Evolutionary conservation across 2,113 vertebrate genomes (phyloP), one percentile per base, ranked within the genome.

Genomic region (Psephotus haematonotus): DNA sequence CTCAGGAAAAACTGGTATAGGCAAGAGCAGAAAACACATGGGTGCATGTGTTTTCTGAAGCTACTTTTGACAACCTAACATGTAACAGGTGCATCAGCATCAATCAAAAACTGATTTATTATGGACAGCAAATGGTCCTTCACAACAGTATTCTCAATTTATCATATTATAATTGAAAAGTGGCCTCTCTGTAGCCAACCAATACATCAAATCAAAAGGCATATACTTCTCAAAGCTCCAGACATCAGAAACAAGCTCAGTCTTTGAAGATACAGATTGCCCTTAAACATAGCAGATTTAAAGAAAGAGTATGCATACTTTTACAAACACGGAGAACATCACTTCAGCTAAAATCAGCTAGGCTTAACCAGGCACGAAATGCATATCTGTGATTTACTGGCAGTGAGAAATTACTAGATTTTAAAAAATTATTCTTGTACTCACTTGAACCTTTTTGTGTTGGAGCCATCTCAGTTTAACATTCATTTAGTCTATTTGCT

Each of bases 141-240:
- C 37, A 52, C 41, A 81, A 52, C 55, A 95, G 57, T 75, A 77
- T 68, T 52, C 80, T 72, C 69, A n/a, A 63, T 77, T 88, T 67
- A 62, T 93, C 59, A 52, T 68, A 62, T 39, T 71, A 35, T 63
- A 91, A 91, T 82, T 91, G 69, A 88, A 88, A 80, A 57, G 59
- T 69, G 75, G 84, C 83, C 47, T 85, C 79, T 91, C 75, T 59
- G 67, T 35, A 85, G 94, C 52, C 64, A 68, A 81, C 59, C 59
- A 72, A 81, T 52, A 76, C 68, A 79, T 69, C 83, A 85, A 77
- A 37, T 37, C 91, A 93, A 80, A 88, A 91, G 88, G 91, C 64
- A 77, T 17, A 67, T 28, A 84, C 63, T 91, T 84, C 57, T 80
- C 46, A 57, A 63, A 67, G 46, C 25, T 67, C 33, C 69, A 91